Base-by-base conservation (phyloP, 2,797 vertebrate genomes). In the Centroberyx gerrardi region DNA sequence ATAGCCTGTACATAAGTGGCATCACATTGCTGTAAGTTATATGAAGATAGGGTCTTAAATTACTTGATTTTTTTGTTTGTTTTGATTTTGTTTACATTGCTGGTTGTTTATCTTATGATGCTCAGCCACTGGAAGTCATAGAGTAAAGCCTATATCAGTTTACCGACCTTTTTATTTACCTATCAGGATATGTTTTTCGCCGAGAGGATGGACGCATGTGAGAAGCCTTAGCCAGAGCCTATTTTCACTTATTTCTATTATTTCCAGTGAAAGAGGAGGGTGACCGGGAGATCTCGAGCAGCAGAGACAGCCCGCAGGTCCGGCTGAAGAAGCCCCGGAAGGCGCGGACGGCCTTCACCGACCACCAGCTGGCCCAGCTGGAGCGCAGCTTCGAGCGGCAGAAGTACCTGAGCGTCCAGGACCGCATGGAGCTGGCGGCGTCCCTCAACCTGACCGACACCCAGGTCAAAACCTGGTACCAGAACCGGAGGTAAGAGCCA, bases 391-490 rank as follows among this genome's bases (percentile, higher is more conserved):
- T 99, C 72, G 98, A 99, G 94, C 86, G 98, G 51, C 98, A 99
- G 81, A 99, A 99, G 80, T 99, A 99, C 90, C 95, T 99, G 93
- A 99, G 97, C 73, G 98, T 99, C 65, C 98, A 99, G 93, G 98
- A 99, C 94, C 95, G 98, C 72, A 99, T 99, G 98, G 98, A 99
- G 87, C 96, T 99, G 83, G 98, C 98, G 7, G 98, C 98, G 15
- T 98, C 98, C 1, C 98, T 99, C 89, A 99, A 98, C 96, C 97
- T 99, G 88, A 99, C 97, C 27, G 98, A 99, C 96, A 99, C 98
- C 28, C 98, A 99, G 93, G 98, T 99, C 90, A 99, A 99, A 94
- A 99, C 98, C 88, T 99, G 98, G 98, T 99, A 99, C 96, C 98
- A 99, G 95, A 99, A 99, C 95, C 93, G 98, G 85, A 98, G 98